Evolutionary conservation across 1,140 invertebrate genomes (phyloP), one percentile per base, ranked within the genome.

Genomic region (Drosophila santomea): DNA sequence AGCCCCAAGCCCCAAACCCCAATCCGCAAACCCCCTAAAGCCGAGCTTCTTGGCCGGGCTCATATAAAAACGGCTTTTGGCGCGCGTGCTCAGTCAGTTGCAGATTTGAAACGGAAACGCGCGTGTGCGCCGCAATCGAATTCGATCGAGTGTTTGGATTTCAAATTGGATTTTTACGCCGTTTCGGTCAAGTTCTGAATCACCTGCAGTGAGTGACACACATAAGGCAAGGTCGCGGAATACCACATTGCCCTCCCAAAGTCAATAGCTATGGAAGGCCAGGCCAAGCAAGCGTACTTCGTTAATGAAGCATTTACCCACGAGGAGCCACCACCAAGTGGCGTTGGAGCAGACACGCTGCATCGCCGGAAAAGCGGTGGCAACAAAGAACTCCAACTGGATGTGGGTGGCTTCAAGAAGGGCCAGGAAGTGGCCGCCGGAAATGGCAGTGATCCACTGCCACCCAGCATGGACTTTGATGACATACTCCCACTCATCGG

Each of bases 401-500:
- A 91, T 47, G 12, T 77, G 12, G 35, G 64, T 23, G 47, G 57
- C 10, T 43, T 38, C 8, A 80, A 72, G 15, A 91, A 88, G 45
- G 52, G 32, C 7, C 77, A 71, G 32, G 75, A 78, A 43, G 8
- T 28, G 44, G 12, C 1, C 28, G 4, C 4, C 4, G 20, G 48
- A n/a, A 20, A 39, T n/a, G 51, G 47, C 7, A 20, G 20, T 39
- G 54, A 63, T 44, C 43, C 72, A 25, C 60, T 78, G 36, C 48
- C 72, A 32, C 61, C 83, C 11, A 74, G 60, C 8, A 92, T 95
- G 55, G 97, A 98, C 82, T 96, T 98, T 62, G 97, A 98, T 89
- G 96, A 97, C 64, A 92, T 98, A 10, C 91, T 98, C 44, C 96
- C 96, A 0, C 93, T 97, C 80, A 94, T 98, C 25, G 98, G 98